phyloP scores from a whole-genome alignment of 2,888 invertebrate species.

The Eupithecia subumbrata region DNA sequence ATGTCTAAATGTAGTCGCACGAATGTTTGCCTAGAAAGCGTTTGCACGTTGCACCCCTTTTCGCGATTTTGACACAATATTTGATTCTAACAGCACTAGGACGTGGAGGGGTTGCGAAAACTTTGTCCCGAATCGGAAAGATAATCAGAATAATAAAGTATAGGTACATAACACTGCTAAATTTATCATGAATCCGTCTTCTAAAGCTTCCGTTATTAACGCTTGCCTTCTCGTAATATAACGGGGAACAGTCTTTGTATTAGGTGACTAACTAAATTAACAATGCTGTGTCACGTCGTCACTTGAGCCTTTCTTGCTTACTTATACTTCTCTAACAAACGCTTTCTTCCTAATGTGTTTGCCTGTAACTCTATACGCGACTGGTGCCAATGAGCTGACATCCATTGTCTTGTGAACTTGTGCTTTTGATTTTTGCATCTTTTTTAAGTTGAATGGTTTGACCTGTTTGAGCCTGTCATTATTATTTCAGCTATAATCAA shows the following conservation, averaged over 20 bases:
- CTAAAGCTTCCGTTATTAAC: conserved; percentile 2
- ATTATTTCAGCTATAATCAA: neutral
- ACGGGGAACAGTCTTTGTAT: conserved; percentile 19
- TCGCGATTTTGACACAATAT: conserved; percentile 5
- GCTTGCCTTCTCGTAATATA: conserved; percentile 20
- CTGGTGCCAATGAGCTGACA: conserved; percentile 59
- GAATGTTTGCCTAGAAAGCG: conserved; percentile 42
- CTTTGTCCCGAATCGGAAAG: neutral
- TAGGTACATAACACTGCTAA: conserved; percentile 12
- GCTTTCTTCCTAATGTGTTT: conserved; percentile 37
- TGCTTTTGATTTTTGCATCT: conserved; percentile 48
- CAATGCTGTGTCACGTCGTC: conserved; percentile 21
- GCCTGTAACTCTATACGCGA: conserved; percentile 39
- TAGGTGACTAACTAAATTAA: neutral
- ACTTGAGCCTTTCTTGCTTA: conserved; percentile 17
- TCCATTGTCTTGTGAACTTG: conserved; percentile 74
- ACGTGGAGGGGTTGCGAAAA: neutral
- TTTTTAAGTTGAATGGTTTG: conserved; percentile 1
- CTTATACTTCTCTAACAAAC: conserved; percentile 31
- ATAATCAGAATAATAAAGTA: neutral
- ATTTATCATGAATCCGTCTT: conserved; percentile 2
- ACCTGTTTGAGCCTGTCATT: neutral
- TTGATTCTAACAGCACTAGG: neutral
- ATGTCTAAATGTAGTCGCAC: conserved; percentile 59
- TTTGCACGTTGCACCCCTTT: conserved; percentile 26